Evolutionary conservation across 2,888 invertebrate species (phyloP), one percentile per base, ranked within the genome.

Genomic region (Cosmorhoe ocellata): DNA sequence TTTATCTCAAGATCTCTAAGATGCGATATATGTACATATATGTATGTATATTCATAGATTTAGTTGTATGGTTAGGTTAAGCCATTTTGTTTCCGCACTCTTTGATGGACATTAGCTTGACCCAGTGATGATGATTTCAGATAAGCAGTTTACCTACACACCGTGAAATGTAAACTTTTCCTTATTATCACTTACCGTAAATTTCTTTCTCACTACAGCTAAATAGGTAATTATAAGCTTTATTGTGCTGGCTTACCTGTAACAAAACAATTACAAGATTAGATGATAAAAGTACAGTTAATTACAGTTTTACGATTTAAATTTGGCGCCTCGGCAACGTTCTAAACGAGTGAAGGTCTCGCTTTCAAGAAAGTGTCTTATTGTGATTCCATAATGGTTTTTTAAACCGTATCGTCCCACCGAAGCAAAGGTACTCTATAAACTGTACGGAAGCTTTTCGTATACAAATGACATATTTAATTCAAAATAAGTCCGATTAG

Each of bases 201-300:
- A 28, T 37, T 39, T 45, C 11, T 24, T 30, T 43, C 31, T 43
- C 45, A 42, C 31, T 44, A 40, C 40, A 36, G 11, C 31, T 41
- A 12, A 32, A 31, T 45, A 31, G 32, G 18, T 34, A 40, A 6
- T 51, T 49, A 33, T 42, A 27, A n/a, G n/a, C n/a, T n/a, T n/a
- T 58, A 62, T 58, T 43, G 30, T n/a, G 33, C 46, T 18, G 59
- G 67, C 83, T 84, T 82, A 84, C 84, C 83, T 84, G 80, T 56
- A 83, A 83, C 74, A 79, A 76, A 69, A 58, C 51, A 62, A 64
- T 61, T 47, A 61, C 42, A 53, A 28, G 42, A 43, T 54, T 43
- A 42, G 10, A 51, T 51, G 26, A 41, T 51, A 34, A 41, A 27
- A 41, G 18, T 32, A 32, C 51, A 12, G 27, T 41, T 36, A 34